phyloP scores from a whole-genome alignment of 2,888 invertebrate species.

The Nycteola revayana region DNA sequence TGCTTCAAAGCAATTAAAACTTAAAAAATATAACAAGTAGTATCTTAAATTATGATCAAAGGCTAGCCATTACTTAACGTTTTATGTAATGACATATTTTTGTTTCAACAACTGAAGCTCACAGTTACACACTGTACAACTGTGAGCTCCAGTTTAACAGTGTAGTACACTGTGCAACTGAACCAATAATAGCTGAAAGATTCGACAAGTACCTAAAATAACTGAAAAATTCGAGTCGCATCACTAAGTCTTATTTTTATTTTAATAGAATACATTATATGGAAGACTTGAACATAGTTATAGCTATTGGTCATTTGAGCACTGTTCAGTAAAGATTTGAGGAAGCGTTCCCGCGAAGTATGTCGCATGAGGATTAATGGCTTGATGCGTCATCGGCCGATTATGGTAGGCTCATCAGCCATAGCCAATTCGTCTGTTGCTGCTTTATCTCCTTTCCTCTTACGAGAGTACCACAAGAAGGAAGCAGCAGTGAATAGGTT shows the following conservation, averaged over 20 bases:
- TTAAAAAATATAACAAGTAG: too few relatives aligned
- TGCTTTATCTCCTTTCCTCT: constrained; percentile 92
- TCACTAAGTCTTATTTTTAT: constrained; percentile 31
- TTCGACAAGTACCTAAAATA: too few relatives aligned
- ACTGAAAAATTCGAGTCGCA: too few relatives aligned
- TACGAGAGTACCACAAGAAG: constrained; percentile 91
- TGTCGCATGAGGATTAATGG: constrained; percentile 38
- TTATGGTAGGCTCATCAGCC: constrained; percentile 93
- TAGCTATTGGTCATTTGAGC: constrained; percentile 77
- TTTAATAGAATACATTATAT: constrained; percentile 45
- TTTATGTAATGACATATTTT: too few relatives aligned
- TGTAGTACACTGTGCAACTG: too few relatives aligned
- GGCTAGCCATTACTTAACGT: too few relatives aligned
- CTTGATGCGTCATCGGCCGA: constrained; percentile 83
- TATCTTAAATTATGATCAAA: too few relatives aligned
- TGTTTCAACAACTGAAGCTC: too few relatives aligned
- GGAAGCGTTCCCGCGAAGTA: constrained; percentile 50
- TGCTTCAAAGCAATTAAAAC: too few relatives aligned
- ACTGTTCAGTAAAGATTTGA: constrained; percentile 71
- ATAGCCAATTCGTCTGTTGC: constrained; percentile 91
- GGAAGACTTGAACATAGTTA: constrained; percentile 68
- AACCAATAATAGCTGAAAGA: too few relatives aligned
- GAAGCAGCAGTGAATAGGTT: constrained; percentile 86
- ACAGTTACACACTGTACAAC: too few relatives aligned
- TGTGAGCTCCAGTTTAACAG: too few relatives aligned